phyloP scores from a whole-genome alignment of 2,797 vertebrate genomes.

The Muraenolepis orangiensis region DNA sequence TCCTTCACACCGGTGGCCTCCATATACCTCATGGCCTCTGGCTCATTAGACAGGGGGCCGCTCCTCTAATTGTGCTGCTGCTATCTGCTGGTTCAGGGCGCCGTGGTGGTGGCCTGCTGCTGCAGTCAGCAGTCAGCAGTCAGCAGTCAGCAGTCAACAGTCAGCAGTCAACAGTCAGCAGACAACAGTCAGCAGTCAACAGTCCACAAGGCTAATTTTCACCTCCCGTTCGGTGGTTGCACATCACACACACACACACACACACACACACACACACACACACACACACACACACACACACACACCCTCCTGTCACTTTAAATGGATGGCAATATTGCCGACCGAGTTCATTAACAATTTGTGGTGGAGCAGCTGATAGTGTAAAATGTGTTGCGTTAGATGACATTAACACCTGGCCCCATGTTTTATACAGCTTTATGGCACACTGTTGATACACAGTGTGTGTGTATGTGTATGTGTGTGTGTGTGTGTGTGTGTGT shows the following conservation, averaged over 20 bases:
- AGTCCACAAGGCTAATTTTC: slow-evolving; percentile 52
- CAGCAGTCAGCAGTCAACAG: slow-evolving; percentile 44
- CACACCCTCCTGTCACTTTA: slow-evolving; percentile 54
- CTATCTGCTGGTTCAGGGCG: slow-evolving; percentile 44
- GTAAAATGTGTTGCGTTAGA: not conserved
- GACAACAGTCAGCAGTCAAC: too few relatives aligned
- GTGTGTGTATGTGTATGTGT: too few relatives aligned
- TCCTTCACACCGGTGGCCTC: slow-evolving; percentile 35
- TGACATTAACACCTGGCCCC: not conserved
- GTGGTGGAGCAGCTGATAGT: not conserved
- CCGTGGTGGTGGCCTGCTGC: not conserved
- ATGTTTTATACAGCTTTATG: not conserved
- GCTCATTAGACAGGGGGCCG: slow-evolving; percentile 50
- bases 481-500: too few relatives aligned
- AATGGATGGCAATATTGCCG: slow-evolving; percentile 63
- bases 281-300: slow-evolving; percentile 48
- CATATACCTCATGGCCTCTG: slow-evolving; percentile 42
- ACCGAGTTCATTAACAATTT: slow-evolving; percentile 64
- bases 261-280: slow-evolving; percentile 48
- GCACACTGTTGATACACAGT: not conserved
- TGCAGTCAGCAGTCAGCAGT: slow-evolving; percentile 57
- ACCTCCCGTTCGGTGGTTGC: slow-evolving; percentile 36
- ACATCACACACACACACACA: slow-evolving; percentile 26
- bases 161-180: slow-evolving; percentile 50
- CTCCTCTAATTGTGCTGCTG: slow-evolving; percentile 56